Evolutionary conservation across 35 echinoderm and acorn worm genomes (phyloP), one percentile per base, ranked within the genome.

Genomic region (Apostichopus parvimensis): DNA sequence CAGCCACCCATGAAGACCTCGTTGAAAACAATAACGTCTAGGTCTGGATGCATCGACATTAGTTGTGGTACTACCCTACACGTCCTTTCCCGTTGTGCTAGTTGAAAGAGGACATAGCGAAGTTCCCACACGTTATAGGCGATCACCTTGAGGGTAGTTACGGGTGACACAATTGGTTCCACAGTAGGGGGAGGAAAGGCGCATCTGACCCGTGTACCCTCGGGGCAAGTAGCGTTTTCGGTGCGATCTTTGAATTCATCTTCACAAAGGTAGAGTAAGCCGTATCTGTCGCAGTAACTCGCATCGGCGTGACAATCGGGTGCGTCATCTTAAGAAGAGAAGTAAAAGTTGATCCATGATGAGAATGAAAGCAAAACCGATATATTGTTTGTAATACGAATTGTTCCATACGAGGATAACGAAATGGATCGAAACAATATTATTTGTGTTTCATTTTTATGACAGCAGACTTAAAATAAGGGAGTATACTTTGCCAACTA

Each of bases 1-100:
- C 92, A 96, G 56, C 95, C 95, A 22, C 95, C 95, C 92, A 96
- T 94, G 78, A 94, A 96, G 8, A 92, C 91, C 45, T 96, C 95
- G 28, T 96, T 91, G 76, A 96, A 94, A 6, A 96, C 92, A 18
- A 96, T 92, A 28, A 96, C 95, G 14, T 96, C 95, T 7, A 93
- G 61, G 55, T 96, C 80, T 5, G 88, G 88, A 54, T 96, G 92
- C 23, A 78, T 25, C 15, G 65, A 21, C 15, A 96, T 84, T 6
- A 96, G 56, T 22, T 94, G 18, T 6, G 59, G 90, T 14, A 92
- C 61, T 15, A 96, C 92, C 17, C 95, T 92, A 25, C 95, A 96
- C 4, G 95, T 96, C 20, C 95, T 87, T 79, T 96, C 95, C 8
- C 89, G 57, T 77, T 96, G 95, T 4, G 92, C 95, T 34, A 57